Conservation (phyloP, 2,888 invertebrate species). For the Brenthis hecate region DNA sequence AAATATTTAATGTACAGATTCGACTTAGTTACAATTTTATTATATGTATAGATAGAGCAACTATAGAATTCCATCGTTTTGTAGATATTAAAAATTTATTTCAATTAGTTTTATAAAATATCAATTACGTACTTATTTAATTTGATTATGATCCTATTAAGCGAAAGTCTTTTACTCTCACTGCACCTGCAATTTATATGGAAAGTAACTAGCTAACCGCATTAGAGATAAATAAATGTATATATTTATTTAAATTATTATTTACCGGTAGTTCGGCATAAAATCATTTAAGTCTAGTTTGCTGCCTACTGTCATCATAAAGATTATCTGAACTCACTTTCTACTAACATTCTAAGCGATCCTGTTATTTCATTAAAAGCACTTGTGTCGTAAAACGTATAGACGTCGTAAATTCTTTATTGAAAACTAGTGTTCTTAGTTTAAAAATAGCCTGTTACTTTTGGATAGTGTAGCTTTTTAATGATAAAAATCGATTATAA, state of each 20-base stretch:
- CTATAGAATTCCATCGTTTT: background rate
- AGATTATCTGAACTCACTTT: constrained; percentile 5
- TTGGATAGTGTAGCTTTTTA: too few relatives aligned
- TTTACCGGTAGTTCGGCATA: constrained; percentile 22
- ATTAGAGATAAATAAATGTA: constrained; percentile 19
- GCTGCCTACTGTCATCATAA: constrained; percentile 1
- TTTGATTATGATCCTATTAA: constrained; percentile 7
- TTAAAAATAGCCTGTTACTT: too few relatives aligned
- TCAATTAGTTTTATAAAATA: background rate
- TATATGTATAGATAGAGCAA: too few relatives aligned
- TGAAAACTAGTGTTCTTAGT: too few relatives aligned
- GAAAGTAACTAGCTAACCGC: constrained; percentile 43
- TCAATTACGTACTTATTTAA: too few relatives aligned
- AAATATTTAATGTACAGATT: too few relatives aligned
- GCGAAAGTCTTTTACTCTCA: constrained; percentile 31
- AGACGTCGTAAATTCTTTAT: too few relatives aligned
- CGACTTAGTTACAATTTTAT: too few relatives aligned
- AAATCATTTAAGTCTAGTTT: constrained; percentile 16
- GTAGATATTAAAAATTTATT: background rate
- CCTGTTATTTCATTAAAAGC: background rate
- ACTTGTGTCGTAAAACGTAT: background rate
- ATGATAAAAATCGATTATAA: too few relatives aligned
- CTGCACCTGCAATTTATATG: constrained; percentile 37
- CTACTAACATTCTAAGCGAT: constrained; percentile 11
- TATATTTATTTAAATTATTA: constrained; percentile 22